A percentile compares a stretch with the other conserved stretches of the same genome.
Conservation (phyloP, 2,113 vertebrate genomes). For the Phalacrocorax brasilianus region DNA sequence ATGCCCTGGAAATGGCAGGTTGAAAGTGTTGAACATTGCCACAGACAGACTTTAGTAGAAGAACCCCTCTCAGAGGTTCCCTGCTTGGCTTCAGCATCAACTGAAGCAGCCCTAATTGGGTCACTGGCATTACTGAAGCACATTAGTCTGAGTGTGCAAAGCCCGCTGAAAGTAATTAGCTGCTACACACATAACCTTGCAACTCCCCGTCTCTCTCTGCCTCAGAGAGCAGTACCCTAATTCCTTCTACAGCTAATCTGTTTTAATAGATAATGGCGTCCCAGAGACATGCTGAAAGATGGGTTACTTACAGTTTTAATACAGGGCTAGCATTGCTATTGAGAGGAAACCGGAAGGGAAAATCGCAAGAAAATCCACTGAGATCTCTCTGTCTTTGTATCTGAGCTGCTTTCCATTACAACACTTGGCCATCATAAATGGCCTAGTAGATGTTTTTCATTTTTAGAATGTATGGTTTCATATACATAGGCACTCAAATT, state of each 20-base stretch:
- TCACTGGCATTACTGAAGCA: fast-evolving
- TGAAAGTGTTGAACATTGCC: fast-evolving
- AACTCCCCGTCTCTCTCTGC: background rate
- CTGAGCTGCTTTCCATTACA: background rate
- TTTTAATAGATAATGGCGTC: background rate
- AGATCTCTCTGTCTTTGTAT: background rate
- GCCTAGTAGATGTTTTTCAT: background rate
- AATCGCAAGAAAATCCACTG: background rate
- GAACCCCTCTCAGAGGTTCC: background rate
- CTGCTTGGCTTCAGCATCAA: background rate
- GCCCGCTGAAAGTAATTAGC: background rate
- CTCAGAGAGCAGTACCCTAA: background rate
- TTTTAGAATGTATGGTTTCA: background rate
- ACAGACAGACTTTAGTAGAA: fast-evolving
- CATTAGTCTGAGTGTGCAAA: background rate
- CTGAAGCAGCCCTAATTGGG: fast-evolving
- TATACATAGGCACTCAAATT: background rate
- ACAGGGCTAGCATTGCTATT: background rate
- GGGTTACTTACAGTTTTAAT: background rate
- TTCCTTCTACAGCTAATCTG: background rate
- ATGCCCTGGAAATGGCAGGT: background rate
- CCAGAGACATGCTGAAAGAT: background rate
- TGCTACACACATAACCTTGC: background rate
- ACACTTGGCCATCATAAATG: fast-evolving
- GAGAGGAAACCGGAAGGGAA: background rate